Percentiles rank a stretch among this genome's conserved stretches.
Evolutionary conservation across 2,888 invertebrate genomes (phyloP).

Genomic region (Rotaria socialis): DNA sequence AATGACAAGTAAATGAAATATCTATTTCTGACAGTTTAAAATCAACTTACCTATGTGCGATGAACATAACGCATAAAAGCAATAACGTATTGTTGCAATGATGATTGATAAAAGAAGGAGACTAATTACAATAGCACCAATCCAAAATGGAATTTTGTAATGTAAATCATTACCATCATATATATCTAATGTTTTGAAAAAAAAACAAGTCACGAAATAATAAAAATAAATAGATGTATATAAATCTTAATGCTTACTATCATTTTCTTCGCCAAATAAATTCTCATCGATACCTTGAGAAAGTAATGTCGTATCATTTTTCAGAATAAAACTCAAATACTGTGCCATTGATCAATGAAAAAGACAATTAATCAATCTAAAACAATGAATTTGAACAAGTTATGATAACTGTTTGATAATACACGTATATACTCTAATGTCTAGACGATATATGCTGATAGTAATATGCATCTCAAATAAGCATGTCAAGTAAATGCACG

Average conservation of each 20-base stretch:
- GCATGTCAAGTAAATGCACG: neutral
- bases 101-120: neutral
- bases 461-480: neutral
- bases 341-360: neutral
- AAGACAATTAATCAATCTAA: neutral
- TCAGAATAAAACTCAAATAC: neutral
- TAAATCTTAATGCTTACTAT: neutral
- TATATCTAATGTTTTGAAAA: neutral
- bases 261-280: neutral
- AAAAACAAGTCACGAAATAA: neutral
- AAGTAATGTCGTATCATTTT: neutral
- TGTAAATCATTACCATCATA: neutral
- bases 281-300: neutral
- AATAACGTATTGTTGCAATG: neutral
- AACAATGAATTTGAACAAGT: neutral
- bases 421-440: neutral
- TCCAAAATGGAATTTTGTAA: constrained; percentile 32
- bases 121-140: neutral
- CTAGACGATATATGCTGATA: neutral
- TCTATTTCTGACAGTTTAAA: too few species aligned
- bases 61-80: neutral
- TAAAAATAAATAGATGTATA: neutral
- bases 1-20: too few species aligned
- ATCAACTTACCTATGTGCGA: neutral
- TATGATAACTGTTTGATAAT: neutral